Evolutionary conservation across 2,888 invertebrate species (phyloP).

Genomic region (Tanaodytes sp.): DNA sequence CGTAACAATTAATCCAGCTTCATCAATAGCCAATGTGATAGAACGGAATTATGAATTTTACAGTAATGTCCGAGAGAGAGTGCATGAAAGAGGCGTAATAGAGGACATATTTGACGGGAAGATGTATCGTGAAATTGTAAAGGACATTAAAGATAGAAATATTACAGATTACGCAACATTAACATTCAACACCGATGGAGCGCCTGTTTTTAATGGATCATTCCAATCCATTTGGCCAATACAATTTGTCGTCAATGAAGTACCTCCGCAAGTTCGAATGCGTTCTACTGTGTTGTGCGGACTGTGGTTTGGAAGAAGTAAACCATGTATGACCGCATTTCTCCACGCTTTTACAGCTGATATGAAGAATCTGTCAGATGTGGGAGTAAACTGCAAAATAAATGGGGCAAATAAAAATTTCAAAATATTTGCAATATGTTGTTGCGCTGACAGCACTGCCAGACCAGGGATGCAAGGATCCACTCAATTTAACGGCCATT

Average conservation of each 20-base stretch:
- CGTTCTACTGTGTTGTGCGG: slow-evolving; percentile 28
- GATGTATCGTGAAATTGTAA: slow-evolving; percentile 23
- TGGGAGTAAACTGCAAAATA: background rate
- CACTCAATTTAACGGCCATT: slow-evolving; percentile 1
- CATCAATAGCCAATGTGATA: background rate
- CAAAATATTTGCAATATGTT: slow-evolving; percentile 5
- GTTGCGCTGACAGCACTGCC: slow-evolving; percentile 4
- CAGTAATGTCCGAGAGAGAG: background rate
- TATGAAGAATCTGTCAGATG: background rate
- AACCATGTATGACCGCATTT: slow-evolving; percentile 1
- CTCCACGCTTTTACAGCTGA: background rate
- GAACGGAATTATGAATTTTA: background rate
- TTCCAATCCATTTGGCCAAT: slow-evolving; percentile 33
- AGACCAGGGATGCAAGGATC: slow-evolving; percentile 3
- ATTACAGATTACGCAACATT: slow-evolving; percentile 7
- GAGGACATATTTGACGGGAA: slow-evolving; percentile 27
- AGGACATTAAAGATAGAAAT: background rate
- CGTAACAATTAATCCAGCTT: background rate
- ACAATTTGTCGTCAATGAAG: slow-evolving; percentile 46
- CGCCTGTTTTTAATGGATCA: slow-evolving; percentile 9
- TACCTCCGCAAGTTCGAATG: slow-evolving; percentile 27
- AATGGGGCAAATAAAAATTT: background rate
- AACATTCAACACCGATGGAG: slow-evolving; percentile 14
- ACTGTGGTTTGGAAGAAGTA: slow-evolving; percentile 41
- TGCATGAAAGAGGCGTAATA: background rate